Percentiles rank a stretch among this genome's conserved stretches.
Evolutionary conservation across 2,113 vertebrate genomes (phyloP).

Genomic region (Nycticebus coucang): DNA sequence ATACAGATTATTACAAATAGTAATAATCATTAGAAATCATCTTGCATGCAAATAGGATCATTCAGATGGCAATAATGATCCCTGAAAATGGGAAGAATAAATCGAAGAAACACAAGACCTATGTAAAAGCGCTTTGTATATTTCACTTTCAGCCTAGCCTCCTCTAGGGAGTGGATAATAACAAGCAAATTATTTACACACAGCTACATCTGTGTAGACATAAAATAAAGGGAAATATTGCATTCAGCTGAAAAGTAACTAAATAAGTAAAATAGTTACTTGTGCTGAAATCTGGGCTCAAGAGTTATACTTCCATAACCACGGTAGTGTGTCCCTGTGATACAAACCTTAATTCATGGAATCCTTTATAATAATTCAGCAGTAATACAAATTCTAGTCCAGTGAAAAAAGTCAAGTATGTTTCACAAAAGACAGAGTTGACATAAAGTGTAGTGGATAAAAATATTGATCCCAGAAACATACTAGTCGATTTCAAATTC

Average conservation of each 20-base stretch:
- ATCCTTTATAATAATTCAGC: neutral
- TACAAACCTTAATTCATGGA: neutral
- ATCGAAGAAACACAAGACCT: conserved; percentile 36
- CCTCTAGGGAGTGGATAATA: conserved; percentile 33
- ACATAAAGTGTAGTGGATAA: neutral
- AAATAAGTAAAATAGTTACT: conserved; percentile 1
- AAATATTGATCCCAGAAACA: neutral
- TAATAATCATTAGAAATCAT: conserved; percentile 80
- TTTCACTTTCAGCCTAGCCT: conserved; percentile 17
- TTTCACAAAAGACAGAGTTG: neutral
- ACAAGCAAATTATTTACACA: neutral
- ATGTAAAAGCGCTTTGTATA: neutral
- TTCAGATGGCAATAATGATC: conserved; percentile 70
- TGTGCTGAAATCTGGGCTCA: conserved; percentile 33
- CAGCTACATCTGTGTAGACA: neutral
- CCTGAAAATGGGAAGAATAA: conserved; percentile 64
- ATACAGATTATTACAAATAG: conserved; percentile 78
- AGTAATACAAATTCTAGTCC: neutral
- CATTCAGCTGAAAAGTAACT: neutral
- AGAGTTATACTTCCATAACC: neutral
- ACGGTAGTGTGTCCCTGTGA: neutral
- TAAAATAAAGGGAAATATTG: neutral
- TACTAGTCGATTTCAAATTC: neutral
- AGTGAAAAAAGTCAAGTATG: neutral
- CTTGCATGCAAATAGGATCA: conserved; percentile 72